Percentiles rank a stretch among this genome's conserved stretches.
These are phyloP conservation scores for Mirounga angustirostris DNA, from an alignment of 2,113 vertebrate species.

Conservation along the genomic window DNA sequence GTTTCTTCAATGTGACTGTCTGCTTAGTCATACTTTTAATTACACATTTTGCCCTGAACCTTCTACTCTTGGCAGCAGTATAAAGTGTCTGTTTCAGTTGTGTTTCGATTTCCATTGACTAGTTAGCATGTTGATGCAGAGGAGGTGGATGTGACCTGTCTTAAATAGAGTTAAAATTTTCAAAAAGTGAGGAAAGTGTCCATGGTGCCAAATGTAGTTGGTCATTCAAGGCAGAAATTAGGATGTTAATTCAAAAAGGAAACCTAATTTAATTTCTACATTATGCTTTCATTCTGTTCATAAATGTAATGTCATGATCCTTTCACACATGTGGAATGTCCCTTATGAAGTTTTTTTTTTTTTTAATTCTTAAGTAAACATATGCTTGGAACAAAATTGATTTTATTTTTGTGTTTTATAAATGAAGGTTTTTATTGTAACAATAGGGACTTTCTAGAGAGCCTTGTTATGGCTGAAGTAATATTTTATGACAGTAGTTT, in stretches of 20 bases:
- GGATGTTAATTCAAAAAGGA: constrained; percentile 47
- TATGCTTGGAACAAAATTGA: constrained; percentile 53
- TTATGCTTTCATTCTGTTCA: constrained; percentile 58
- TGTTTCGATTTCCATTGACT: constrained; percentile 67
- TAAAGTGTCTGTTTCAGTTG: constrained; percentile 67
- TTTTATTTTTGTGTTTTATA: constrained; percentile 65
- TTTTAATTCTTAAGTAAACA: not conserved
- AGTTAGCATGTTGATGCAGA: not conserved
- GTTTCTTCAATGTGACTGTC: constrained; percentile 70
- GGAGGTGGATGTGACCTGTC: not conserved
- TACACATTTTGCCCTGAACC: constrained; percentile 68
- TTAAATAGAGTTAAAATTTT: constrained; percentile 66
- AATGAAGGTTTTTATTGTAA: constrained; percentile 51
- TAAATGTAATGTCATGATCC: constrained; percentile 8
- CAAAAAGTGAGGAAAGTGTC: not conserved
- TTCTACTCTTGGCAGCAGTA: constrained; percentile 35
- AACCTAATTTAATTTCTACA: constrained; percentile 59
- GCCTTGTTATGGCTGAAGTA: not conserved
- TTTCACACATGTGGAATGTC: not conserved
- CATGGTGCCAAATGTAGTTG: constrained; percentile 20
- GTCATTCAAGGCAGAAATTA: constrained; percentile 57
- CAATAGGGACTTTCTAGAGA: constrained; percentile 40
- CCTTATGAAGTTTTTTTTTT: not conserved
- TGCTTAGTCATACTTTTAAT: constrained; percentile 83
- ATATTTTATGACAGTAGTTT: constrained; percentile 56